These are phyloP conservation scores for Tiliqua scincoides DNA, from an alignment of 2,113 vertebrate genomes.

Conservation along the genomic window DNA sequence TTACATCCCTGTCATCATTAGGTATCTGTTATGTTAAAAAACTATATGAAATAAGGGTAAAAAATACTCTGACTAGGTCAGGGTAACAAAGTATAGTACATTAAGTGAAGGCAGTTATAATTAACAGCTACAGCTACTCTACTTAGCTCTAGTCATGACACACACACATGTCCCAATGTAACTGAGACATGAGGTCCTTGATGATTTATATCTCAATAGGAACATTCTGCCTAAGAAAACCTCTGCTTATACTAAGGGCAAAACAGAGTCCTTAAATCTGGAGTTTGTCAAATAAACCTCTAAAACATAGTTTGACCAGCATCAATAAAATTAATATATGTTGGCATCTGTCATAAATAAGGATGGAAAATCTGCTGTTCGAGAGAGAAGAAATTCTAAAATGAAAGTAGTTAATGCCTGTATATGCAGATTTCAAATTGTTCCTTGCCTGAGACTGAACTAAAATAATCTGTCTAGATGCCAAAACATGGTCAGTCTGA, in stretches of 20 bases:
- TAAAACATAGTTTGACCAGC: not conserved
- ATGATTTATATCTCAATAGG: not conserved
- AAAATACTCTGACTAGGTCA: not conserved
- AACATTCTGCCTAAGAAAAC: not conserved
- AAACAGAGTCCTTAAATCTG: not conserved
- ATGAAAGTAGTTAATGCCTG: not conserved
- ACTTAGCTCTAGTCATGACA: not conserved
- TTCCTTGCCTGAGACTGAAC: not conserved
- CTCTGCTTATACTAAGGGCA: not conserved
- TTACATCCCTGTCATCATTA: not conserved
- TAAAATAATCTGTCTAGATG: not conserved
- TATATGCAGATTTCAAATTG: not conserved
- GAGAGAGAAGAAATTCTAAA: not conserved
- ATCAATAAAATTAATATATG: not conserved
- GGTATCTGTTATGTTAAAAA: not conserved
- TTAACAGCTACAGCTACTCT: not conserved
- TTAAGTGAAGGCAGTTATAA: not conserved
- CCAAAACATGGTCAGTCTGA: not conserved
- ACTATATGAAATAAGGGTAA: not conserved
- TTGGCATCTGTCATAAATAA: not conserved
- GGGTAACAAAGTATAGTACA: not conserved
- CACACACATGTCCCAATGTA: not conserved
- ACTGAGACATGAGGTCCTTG: not conserved
- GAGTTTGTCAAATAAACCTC: not conserved
- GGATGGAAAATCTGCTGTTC: not conserved